phyloP scores from a whole-genome alignment of 2,888 invertebrate species.

The Kuschelorhynchus macadamiae region DNA sequence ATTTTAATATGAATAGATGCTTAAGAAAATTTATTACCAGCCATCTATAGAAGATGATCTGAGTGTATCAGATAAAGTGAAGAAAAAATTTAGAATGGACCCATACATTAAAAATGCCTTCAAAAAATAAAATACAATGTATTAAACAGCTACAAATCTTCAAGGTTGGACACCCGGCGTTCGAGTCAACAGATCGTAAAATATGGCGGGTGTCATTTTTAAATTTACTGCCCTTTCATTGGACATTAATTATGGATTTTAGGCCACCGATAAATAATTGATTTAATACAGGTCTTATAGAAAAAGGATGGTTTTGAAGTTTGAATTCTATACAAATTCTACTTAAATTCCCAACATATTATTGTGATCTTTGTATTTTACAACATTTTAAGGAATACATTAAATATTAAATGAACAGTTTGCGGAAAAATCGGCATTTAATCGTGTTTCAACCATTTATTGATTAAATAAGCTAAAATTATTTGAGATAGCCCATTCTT shows the following conservation, averaged over 20 bases:
- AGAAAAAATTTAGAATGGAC: slow-evolving; percentile 35
- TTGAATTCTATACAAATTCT: too few relatives aligned
- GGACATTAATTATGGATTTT: slow-evolving; percentile 67
- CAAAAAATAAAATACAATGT: slow-evolving; percentile 66
- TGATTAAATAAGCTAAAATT: too few relatives aligned
- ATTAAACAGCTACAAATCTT: slow-evolving; percentile 67
- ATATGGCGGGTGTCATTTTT: slow-evolving; percentile 64
- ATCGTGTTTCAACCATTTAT: too few relatives aligned
- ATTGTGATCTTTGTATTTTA: too few relatives aligned
- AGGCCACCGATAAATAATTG: slow-evolving; percentile 46
- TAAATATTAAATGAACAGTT: too few relatives aligned
- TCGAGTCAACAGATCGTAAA: slow-evolving; percentile 65
- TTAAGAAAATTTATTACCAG: slow-evolving; percentile 35
- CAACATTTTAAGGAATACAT: too few relatives aligned
- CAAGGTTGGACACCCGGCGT: slow-evolving; percentile 54
- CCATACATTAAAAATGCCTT: slow-evolving; percentile 54
- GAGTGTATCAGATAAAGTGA: slow-evolving; percentile 35
- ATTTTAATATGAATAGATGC: slow-evolving; percentile 30
- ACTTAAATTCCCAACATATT: too few relatives aligned
- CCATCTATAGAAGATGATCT: slow-evolving; percentile 23
- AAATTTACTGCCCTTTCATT: slow-evolving; percentile 63
- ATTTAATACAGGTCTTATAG: slow-evolving; percentile 25
- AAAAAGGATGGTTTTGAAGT: too few relatives aligned
- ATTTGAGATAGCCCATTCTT: too few relatives aligned
- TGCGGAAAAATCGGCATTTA: too few relatives aligned